Conservation (phyloP, 1,140 invertebrate species). For the Brachionus angularis region DNA sequence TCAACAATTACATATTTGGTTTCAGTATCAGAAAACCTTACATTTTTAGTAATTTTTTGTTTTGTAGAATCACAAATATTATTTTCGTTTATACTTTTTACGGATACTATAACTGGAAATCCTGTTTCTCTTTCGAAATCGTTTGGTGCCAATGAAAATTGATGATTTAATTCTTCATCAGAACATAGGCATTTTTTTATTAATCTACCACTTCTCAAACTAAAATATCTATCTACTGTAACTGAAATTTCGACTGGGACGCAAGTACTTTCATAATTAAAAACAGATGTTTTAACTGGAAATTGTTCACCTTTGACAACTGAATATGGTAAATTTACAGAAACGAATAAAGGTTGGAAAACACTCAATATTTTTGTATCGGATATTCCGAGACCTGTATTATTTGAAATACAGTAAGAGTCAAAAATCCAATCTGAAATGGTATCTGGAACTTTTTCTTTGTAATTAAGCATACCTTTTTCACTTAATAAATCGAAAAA, state of each 20-base stretch:
- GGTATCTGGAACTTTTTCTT: conserved; percentile 71
- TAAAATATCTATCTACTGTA: background rate
- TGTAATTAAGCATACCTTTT: conserved; percentile 60
- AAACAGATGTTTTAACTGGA: conserved; percentile 80
- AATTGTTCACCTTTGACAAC: conserved; percentile 84
- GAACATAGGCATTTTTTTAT: conserved; percentile 1
- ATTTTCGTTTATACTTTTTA: too few relatives aligned
- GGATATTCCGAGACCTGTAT: conserved; percentile 77
- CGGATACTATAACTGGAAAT: too few relatives aligned
- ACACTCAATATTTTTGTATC: conserved; percentile 67
- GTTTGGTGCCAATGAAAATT: conserved; percentile 5
- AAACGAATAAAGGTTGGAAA: conserved; percentile 81
- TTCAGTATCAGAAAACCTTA: conserved; percentile 16
- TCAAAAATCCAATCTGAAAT: conserved; percentile 90
- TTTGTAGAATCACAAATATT: background rate
- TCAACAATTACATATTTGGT: conserved; percentile 12
- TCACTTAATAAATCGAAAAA: conserved; percentile 47
- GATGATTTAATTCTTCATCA: conserved; percentile 7
- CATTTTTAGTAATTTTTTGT: background rate
- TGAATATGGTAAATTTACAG: conserved; percentile 78
- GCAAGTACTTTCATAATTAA: conserved; percentile 80
- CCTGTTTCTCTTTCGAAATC: conserved; percentile 11
- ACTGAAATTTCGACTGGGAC: conserved; percentile 52
- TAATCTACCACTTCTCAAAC: background rate
- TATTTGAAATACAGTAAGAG: conserved; percentile 81